Evolutionary conservation across 35 echinoderm and acorn worm genomes (phyloP).

Genomic region (Ptychodera flava): DNA sequence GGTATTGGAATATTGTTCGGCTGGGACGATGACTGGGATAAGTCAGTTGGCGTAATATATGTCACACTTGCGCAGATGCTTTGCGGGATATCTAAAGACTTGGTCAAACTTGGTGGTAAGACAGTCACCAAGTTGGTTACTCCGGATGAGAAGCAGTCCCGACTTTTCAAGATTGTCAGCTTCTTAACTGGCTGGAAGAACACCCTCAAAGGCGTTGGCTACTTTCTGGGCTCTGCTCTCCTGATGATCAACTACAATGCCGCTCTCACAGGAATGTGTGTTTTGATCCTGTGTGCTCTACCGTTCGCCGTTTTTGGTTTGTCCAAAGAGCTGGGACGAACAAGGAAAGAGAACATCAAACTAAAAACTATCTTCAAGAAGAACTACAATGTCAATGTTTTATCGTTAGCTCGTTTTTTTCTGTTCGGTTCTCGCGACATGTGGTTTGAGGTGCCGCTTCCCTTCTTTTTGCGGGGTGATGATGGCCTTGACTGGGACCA

Average conservation of each 20-base stretch:
- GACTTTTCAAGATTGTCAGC: background rate
- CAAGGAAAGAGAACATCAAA: background rate
- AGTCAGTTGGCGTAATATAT: background rate
- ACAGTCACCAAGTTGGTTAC: background rate
- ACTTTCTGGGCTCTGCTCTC: background rate
- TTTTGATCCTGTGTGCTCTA: background rate
- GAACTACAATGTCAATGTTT: background rate
- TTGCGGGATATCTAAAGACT: background rate
- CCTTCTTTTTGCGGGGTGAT: background rate
- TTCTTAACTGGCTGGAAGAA: background rate
- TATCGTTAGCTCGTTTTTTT: background rate
- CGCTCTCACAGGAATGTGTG: background rate
- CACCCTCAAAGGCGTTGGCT: background rate
- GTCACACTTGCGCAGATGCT: background rate
- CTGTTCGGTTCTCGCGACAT: background rate
- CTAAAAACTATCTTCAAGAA: background rate
- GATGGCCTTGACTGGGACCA: background rate
- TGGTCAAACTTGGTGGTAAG: background rate
- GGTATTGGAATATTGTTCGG: background rate
- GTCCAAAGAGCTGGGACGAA: background rate
- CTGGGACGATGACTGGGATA: background rate
- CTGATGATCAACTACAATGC: background rate
- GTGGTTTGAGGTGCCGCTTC: background rate
- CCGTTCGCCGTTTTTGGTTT: background rate
- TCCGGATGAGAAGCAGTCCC: background rate